Evolutionary conservation across 2,888 invertebrate species (phyloP), one percentile per base, ranked within the genome.

Genomic region (Sphinx pinastri): DNA sequence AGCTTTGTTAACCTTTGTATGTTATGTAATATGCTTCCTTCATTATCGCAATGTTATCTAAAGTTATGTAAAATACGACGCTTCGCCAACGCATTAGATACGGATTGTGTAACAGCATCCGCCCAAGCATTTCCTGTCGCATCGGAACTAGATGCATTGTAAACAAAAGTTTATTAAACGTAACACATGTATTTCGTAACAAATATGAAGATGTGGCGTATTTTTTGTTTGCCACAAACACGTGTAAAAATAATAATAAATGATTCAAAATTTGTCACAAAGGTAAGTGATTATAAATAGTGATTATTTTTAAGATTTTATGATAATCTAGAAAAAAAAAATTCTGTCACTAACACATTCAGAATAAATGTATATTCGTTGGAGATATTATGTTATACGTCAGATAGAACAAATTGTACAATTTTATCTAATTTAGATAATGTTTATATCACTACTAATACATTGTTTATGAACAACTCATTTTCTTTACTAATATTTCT

Each of bases 11-110:
- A 58, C 38, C 14, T 12, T 58, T 14, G 14, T 58, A 58, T 58
- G 13, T 19, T 63, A 19, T 58, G 13, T 19, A 49, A 19, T 47
- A 67, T 67, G 70, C 67, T 67, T 67, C n/a, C 16, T 31, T 31
- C 49, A 70, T 63, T 70, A 67, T 67, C 70, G 25, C 49, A 38
- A 69, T n/a, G 49, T 66, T 49, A 66, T 57, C 49, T 55, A 19
- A 55, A 25, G 31, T 70, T 70, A 70, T 67, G 63, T 70, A 70
- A 70, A 12, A 70, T 49, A 57, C 38, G 71, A 69, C 72, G 74
- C 75, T 76, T 76, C 71, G 75, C 74, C 71, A 67, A 70, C 72
- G 70, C 76, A 68, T 68, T 63, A 71, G 74, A 76, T 74, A 77
- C 63, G 66, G 25, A 19, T 70, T 75, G 72, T 72, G 73, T 78